Evolutionary conservation across 2,888 invertebrate genomes (phyloP).

Genomic region (Lasioglossum leucozonium): DNA sequence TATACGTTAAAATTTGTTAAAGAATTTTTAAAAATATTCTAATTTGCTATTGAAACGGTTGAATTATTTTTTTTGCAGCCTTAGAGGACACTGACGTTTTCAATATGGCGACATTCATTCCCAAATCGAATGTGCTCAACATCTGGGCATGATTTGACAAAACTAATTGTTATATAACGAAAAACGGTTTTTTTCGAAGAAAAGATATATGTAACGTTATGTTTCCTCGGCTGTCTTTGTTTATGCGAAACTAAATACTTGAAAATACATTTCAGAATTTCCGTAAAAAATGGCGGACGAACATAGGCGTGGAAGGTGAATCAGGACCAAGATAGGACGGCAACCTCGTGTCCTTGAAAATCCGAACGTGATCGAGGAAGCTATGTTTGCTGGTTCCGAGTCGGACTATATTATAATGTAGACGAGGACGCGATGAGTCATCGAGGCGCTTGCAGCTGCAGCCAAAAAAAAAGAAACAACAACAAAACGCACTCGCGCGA

Average conservation of each 20-base stretch:
- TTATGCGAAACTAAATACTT: not conserved
- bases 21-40: not conserved
- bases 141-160: not conserved
- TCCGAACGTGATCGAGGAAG: constrained; percentile 22
- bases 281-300: not conserved
- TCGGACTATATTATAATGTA: constrained; percentile 33
- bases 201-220: not conserved
- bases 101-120: not conserved
- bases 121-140: not conserved
- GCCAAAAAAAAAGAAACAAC: not conserved
- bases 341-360: constrained; percentile 10
- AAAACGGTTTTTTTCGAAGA: not conserved
- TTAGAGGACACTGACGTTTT: not conserved
- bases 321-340: not conserved
- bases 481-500: not conserved
- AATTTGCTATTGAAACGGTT: not conserved
- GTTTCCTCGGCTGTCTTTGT: no score
- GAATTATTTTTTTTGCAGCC: not conserved
- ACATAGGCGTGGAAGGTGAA: not conserved
- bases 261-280: not conserved
- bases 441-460: not conserved
- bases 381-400: constrained; percentile 33
- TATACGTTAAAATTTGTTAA: not conserved
- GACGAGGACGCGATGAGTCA: constrained; percentile 40
- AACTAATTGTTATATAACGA: not conserved